phyloP scores from a whole-genome alignment of 2,888 invertebrate genomes.

The Xiphydria camelus region DNA sequence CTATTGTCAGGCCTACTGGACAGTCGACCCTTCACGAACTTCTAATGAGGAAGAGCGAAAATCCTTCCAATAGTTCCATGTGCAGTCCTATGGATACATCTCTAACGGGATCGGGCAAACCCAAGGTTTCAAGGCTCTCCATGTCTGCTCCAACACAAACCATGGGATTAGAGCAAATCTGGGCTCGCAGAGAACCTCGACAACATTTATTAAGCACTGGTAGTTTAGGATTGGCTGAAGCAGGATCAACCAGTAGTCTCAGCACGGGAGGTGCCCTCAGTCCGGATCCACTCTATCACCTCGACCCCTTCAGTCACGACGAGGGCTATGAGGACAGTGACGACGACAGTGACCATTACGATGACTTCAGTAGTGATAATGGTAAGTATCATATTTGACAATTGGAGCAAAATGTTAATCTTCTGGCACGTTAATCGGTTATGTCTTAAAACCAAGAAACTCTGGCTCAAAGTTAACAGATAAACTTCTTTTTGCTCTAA shows the following conservation, averaged over 20 bases:
- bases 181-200: constrained; percentile 85
- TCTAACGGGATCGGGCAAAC: constrained; percentile 66
- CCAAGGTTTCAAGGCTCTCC: constrained; percentile 71
- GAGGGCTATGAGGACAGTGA: constrained; percentile 83
- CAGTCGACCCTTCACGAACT: constrained; percentile 68
- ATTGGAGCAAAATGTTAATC: constrained; percentile 12
- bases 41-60: constrained; percentile 68
- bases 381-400: constrained; percentile 54
- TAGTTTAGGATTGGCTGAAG: constrained; percentile 72
- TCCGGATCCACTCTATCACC: constrained; percentile 69
- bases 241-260: constrained; percentile 80
- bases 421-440: constrained; percentile 22
- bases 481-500: too few relatives aligned
- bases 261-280: constrained; percentile 83
- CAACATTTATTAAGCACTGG: constrained; percentile 85
- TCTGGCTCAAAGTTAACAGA: too few relatives aligned
- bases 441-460: too few relatives aligned
- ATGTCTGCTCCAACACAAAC: constrained; percentile 84
- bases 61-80: constrained; percentile 50
- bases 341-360: constrained; percentile 85
- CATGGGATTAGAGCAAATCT: constrained; percentile 78
- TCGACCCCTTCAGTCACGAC: constrained; percentile 72
- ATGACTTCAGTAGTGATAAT: constrained; percentile 83
- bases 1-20: constrained; percentile 36
- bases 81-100: constrained; percentile 48